Base-by-base conservation (phyloP, 2,888 invertebrate genomes). In the Electrophaes corylata region DNA sequence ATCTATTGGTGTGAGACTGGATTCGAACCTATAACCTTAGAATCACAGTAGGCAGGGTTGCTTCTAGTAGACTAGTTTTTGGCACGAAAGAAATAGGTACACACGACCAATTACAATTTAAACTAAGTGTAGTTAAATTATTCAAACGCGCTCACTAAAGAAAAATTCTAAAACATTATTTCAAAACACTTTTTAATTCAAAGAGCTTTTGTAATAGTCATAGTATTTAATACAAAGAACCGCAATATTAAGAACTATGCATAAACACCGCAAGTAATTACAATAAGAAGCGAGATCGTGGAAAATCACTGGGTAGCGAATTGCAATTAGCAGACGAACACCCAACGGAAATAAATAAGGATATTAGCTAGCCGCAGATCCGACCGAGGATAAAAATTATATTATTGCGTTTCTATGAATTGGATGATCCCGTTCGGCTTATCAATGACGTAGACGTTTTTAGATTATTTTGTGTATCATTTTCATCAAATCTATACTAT, bases 271-370 rank as follows among this genome's bases (percentile, higher is more conserved):
- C 77, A 72, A 80, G 78, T 78, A 81, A 82, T 80, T 79, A 79
- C 82, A 83, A 81, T 83, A 82, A 81, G 78, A 79, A 82, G 81
- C 73, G 80, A 79, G 83, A 86, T 87, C 74, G 82, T 81, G 86
- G 87, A 87, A 88, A 88, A 90, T 88, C 86, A 86, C 81, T 83
- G 84, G 81, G 81, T 80, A 84, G 82, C 83, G 80, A 80, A 73
- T 81, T 69, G 84, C 83, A 90, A 90, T 89, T 90, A 89, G 87
- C 79, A 83, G 81, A 78, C 81, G 83, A 86, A 88, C 88, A 86
- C 87, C 86, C 86, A 80, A 74, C 84, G 87, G 87, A 90, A 85
- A 90, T 89, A 89, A 89, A 89, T 88, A 89, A 88, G 83, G 84
- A 89, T 88, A 85, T 88, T 86, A 64, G 52, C 43, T 60, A 33